A percentile compares a stretch with the other conserved stretches of the same genome.
These are phyloP conservation scores for Neolamprologus modestus DNA, from an alignment of 2,113 vertebrate species.

Conservation along the genomic window DNA sequence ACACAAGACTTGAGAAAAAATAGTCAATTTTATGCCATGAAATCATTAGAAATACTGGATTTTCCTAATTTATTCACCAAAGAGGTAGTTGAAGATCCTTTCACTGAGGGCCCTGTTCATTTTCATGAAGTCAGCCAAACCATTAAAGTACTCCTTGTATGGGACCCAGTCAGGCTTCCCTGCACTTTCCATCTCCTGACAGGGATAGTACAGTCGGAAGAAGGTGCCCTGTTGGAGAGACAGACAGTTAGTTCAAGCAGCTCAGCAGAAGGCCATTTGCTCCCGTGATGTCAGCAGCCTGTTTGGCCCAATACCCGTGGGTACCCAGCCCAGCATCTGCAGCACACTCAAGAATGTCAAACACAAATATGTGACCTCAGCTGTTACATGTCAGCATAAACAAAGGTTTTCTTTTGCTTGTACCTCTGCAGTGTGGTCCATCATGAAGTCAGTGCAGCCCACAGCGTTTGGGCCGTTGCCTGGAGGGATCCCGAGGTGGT, in stretches of 20 bases:
- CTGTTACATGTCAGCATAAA: rapidly evolving
- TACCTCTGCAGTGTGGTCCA: slow-evolving; percentile 72
- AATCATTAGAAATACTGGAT: background rate
- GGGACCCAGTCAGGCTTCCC: slow-evolving; percentile 86
- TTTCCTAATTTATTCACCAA: slow-evolving; percentile 72
- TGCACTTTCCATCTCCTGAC: slow-evolving; percentile 40
- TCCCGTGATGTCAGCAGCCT: rapidly evolving
- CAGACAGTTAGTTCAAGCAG: background rate
- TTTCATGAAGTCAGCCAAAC: slow-evolving; percentile 86
- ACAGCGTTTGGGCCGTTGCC: slow-evolving; percentile 81
- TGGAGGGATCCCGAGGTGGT: slow-evolving; percentile 74
- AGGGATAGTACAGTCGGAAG: slow-evolving; percentile 89
- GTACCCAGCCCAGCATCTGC: background rate
- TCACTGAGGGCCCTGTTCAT: slow-evolving; percentile 73
- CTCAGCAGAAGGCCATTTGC: background rate
- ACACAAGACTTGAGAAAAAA: background rate
- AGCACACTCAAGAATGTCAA: background rate
- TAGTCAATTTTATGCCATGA: background rate
- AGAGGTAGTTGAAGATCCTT: slow-evolving; percentile 74
- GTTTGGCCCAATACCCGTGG: background rate
- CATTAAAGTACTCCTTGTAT: slow-evolving; percentile 82
- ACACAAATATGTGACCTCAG: background rate
- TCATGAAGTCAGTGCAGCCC: slow-evolving; percentile 90
- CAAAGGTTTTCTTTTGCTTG: background rate
- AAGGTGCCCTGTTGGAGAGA: slow-evolving; percentile 78